phyloP scores from a whole-genome alignment of 2,113 vertebrate genomes.

The Hemiprocne comata region DNA sequence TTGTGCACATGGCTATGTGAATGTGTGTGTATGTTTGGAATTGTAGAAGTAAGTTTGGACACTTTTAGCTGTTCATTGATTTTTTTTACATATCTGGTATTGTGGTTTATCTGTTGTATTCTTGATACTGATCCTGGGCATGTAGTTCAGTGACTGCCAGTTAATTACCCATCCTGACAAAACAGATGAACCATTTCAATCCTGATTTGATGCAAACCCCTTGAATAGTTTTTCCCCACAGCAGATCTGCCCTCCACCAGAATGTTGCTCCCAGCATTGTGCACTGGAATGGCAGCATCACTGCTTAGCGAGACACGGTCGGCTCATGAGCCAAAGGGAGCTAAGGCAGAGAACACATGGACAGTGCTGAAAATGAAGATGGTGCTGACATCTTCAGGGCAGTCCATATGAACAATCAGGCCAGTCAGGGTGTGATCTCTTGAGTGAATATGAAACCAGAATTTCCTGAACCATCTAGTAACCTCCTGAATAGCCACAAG shows the following conservation, averaged over 20 bases:
- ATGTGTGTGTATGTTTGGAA: too few relatives aligned
- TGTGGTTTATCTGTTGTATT: neutral
- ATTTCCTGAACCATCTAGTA: neutral
- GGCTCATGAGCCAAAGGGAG: neutral
- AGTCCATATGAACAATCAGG: neutral
- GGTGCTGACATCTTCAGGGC: neutral
- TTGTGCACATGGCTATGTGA: neutral
- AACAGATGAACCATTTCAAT: neutral
- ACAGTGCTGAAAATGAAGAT: neutral
- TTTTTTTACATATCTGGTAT: neutral
- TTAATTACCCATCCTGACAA: neutral
- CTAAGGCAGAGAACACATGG: neutral
- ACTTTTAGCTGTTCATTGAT: neutral
- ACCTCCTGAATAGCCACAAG: neutral
- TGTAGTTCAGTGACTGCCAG: neutral
- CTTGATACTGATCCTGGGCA: neutral
- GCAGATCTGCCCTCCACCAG: too few relatives aligned
- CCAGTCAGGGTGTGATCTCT: neutral
- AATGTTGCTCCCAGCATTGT: accelerated
- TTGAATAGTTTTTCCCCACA: neutral
- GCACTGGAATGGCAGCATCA: neutral
- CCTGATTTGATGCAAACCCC: neutral
- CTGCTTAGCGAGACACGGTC: neutral
- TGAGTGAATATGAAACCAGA: neutral
- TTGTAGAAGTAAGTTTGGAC: neutral